Base-by-base conservation (phyloP, 2,888 invertebrate genomes). In the Ctena decussata region DNA sequence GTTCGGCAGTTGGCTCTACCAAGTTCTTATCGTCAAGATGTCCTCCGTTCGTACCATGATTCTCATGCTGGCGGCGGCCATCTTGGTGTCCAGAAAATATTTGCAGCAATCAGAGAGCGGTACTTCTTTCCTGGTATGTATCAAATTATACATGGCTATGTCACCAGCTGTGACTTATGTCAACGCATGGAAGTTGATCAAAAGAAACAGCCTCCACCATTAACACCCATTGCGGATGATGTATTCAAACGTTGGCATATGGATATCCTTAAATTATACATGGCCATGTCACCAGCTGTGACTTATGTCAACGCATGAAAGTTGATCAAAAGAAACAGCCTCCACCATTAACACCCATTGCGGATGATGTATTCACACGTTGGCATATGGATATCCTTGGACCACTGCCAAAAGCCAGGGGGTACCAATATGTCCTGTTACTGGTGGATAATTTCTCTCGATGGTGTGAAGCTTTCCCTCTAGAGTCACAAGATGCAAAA, bases 1-100 rank as follows among this genome's bases (percentile, higher is more conserved):
- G 82, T 87, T 37, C 53, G 74, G 32, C 85, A 85, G 57, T 24
- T 84, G n/a, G 84, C 87, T 24, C 39, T 85, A 24, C 87, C 87
- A 53, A n/a, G 78, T 46, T 15, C n/a, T 11, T 49, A 74, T 41
- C 30, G 84, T 21, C 12, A 49, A 39, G 75, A 82, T 65, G 74
- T 74, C 3, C 24, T 87, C 8, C 6, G 39, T 3, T 57, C 60
- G 0, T 87, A 80, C 70, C 84, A 87, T 75, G 84, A 87, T 71
- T 60, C 74, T 32, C 39, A 69, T 21, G 80, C 84, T 44, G 83
- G 79, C 35, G 81, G 81, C 15, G 80, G 80, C 57, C 84, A 85
- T 53, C 60, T 87, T 12, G 84, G 84, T 15, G 71, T 69, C 24
- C 75, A 79, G 30, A 82, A 79, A 27, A 69, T 70, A n/a, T 49